A percentile compares a stretch with the other conserved stretches of the same genome.
Conservation (phyloP, 2,888 invertebrate genomes). For the Acrobasis repandana region DNA sequence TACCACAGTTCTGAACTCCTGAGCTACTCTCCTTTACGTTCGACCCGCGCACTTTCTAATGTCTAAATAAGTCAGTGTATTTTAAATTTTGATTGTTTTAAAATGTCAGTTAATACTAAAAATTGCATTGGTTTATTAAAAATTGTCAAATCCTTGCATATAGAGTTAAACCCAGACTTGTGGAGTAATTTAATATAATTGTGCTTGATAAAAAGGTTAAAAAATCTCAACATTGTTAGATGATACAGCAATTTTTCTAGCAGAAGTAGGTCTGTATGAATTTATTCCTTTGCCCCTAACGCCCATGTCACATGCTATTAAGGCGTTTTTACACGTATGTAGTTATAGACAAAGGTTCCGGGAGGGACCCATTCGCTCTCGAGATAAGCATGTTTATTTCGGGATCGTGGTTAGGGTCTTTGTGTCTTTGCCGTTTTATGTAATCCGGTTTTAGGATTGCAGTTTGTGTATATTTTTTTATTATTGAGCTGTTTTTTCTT, state of each 20-base stretch:
- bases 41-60: too few species aligned
- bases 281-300: slow-evolving; percentile 4
- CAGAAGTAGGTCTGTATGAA: background rate
- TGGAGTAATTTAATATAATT: too few species aligned
- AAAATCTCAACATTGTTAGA: too few species aligned
- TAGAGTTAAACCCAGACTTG: too few species aligned
- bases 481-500: background rate
- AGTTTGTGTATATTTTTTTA: background rate
- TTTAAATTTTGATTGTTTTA: too few species aligned
- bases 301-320: slow-evolving; percentile 10
- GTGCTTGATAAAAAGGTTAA: too few species aligned
- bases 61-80: too few species aligned
- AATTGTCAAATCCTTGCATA: too few species aligned
- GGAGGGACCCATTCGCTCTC: slow-evolving; percentile 7
- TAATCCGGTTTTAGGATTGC: slow-evolving; percentile 10
- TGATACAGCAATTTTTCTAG: background rate
- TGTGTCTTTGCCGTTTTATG: slow-evolving; percentile 7
- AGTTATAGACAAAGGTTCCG: slow-evolving; percentile 11
- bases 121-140: too few species aligned
- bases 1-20: too few species aligned
- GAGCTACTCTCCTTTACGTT: too few species aligned
- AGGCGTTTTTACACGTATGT: slow-evolving; percentile 11
- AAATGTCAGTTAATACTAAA: too few species aligned
- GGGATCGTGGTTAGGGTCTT: slow-evolving; percentile 13
- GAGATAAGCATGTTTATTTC: slow-evolving; percentile 20